Evolutionary conservation across 2,888 invertebrate genomes (phyloP).

Genomic region (Dynastes maya): DNA sequence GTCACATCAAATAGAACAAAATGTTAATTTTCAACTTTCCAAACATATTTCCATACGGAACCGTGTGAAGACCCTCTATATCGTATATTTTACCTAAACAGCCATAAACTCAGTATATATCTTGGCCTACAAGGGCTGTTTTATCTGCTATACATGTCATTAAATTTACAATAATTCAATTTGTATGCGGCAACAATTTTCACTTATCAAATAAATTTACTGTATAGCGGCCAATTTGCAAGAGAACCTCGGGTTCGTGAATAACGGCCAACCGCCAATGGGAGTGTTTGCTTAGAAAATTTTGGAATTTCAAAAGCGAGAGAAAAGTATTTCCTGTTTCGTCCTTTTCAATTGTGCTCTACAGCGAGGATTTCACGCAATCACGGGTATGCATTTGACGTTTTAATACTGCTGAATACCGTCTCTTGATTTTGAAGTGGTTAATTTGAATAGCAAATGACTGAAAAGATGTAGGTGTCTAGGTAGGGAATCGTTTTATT

Average conservation of each 20-base stretch:
- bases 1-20: no score
- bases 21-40: neutral
- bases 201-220: slow-evolving; percentile 34
- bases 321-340: slow-evolving; percentile 27
- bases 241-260: neutral
- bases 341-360: slow-evolving; percentile 8
- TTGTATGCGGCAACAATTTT: slow-evolving; percentile 32
- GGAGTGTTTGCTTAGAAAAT: slow-evolving; percentile 32
- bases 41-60: neutral
- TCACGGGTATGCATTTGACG: slow-evolving; percentile 28
- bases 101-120: neutral
- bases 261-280: slow-evolving; percentile 18
- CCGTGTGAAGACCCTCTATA: neutral
- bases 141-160: slow-evolving; percentile 24
- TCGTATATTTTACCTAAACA: slow-evolving; percentile 18
- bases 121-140: neutral
- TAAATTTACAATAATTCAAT: slow-evolving; percentile 34
- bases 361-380: slow-evolving; percentile 2
- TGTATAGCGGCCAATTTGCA: slow-evolving; percentile 31
- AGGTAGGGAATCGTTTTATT: slow-evolving; percentile 15
- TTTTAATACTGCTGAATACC: slow-evolving; percentile 29
- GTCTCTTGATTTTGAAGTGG: slow-evolving; percentile 33
- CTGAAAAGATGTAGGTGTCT: slow-evolving; percentile 16
- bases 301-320: slow-evolving; percentile 19
- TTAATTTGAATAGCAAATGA: slow-evolving; percentile 38